Conservation (phyloP, 2,797 vertebrate species). For the Erpetoichthys calabaricus region DNA sequence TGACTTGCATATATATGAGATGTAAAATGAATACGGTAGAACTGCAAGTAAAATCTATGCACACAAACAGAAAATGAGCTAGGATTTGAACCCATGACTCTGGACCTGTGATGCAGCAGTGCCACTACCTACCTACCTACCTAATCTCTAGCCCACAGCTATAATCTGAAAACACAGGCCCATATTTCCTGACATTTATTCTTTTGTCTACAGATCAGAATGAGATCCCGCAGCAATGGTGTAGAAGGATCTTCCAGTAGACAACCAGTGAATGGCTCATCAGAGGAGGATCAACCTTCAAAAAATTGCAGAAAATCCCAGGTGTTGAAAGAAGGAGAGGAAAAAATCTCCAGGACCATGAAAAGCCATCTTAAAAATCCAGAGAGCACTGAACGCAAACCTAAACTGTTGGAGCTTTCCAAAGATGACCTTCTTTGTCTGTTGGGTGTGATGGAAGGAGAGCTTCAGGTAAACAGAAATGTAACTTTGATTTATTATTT, state of each 20-base stretch:
- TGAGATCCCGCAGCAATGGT: constrained; percentile 76
- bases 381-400: constrained; percentile 33
- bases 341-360: constrained; percentile 57
- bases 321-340: constrained; percentile 51
- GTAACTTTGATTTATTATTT: no score
- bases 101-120: no score
- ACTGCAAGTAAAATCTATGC: no score
- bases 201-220: constrained; percentile 50
- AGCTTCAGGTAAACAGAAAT: constrained; percentile 67
- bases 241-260: constrained; percentile 56
- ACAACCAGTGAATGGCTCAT: constrained; percentile 44
- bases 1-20: no score
- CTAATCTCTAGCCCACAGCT: no score
- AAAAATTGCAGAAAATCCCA: constrained; percentile 59
- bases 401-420: constrained; percentile 54
- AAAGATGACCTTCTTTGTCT: constrained; percentile 72
- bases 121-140: no score
- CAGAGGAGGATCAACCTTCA: constrained; percentile 49
- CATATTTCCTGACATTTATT: constrained; percentile 7
- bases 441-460: constrained; percentile 91
- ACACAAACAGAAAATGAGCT: no score
- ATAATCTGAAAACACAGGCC: no score
- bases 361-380: constrained; percentile 51
- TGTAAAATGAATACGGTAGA: no score
- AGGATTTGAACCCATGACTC: no score